Base-by-base conservation (phyloP, 2,888 invertebrate genomes). In the Amphipyra tragopoginis region DNA sequence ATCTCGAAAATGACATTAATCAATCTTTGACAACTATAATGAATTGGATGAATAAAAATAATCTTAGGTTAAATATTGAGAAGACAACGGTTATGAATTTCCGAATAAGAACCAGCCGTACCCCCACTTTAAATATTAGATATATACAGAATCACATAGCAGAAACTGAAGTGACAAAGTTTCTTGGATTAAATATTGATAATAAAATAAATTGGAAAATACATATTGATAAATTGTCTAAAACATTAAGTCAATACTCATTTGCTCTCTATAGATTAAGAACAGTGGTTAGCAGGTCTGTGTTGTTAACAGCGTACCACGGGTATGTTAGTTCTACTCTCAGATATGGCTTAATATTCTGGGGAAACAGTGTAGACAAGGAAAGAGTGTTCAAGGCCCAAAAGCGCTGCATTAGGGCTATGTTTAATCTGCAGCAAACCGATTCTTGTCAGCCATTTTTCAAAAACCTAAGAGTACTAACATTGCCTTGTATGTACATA, bases 21-120 rank as follows among this genome's bases (percentile, higher is more conserved):
- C 26, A 52, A 42, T 47, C 34, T 15, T 36, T 53, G 34, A 7
- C 36, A 39, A 7, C n/a, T 11, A 42, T 53, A 13, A 53, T 48
- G 36, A 26, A 42, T 5, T 60, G 59, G 47, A 42, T 60, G 2
- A 42, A 43, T 26, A 36, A 9, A 0, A 53, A 53, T 53, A 60
- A 53, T n/a, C 14, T 52, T 34, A 34, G 11, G 9, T 39, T 45
- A 9, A 58, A 50, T 11, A 11, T 49, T 15, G 29, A 15, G 2
- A 49, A 49, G n/a, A 49, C 38, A 11, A 36, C 38, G 38, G 45
- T 47, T 33, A 52, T 52, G 7, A 26, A 48, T 40, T 48, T 60
- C 15, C 26, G 21, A 47, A 45, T 47, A 34, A 8, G 52, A 42
- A 47, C 26, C 7, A 5, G 1, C 8, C 44, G 33, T 26, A 50